Percentiles rank a stretch among this genome's conserved stretches.
Evolutionary conservation across 2,888 invertebrate genomes (phyloP).

Genomic region (Tinea trinotella): DNA sequence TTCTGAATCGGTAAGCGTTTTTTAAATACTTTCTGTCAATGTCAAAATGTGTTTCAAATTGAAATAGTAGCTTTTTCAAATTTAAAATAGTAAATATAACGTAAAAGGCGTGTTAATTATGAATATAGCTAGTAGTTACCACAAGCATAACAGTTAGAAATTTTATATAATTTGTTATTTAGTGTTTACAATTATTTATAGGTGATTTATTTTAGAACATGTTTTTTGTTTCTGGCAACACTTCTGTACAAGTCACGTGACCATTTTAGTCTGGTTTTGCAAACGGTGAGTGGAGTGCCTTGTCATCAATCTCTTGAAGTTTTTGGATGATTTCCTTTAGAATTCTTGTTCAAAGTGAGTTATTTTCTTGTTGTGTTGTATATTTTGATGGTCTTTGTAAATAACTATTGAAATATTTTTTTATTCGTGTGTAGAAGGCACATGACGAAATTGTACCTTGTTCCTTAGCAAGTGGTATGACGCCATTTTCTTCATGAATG

Average conservation of each 20-base stretch:
- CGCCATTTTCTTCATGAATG: conserved; percentile 74
- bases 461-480: conserved; percentile 72
- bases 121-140: too few species aligned
- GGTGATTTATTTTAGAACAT: too few species aligned
- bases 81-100: too few species aligned
- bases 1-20: too few species aligned
- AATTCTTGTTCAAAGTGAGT: conserved; percentile 72
- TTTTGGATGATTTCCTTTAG: conserved; percentile 73
- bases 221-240: conserved; percentile 26
- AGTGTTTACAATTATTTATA: background rate
- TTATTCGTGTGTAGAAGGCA: conserved; percentile 24
- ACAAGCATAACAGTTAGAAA: too few species aligned
- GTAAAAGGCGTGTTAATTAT: too few species aligned
- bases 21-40: too few species aligned
- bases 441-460: conserved; percentile 70
- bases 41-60: too few species aligned
- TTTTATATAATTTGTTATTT: background rate
- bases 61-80: too few species aligned
- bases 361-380: conserved; percentile 37
- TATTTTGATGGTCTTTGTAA: conserved; percentile 32
- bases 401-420: conserved; percentile 40
- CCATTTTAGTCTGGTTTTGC: conserved; percentile 57
- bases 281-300: conserved; percentile 74
- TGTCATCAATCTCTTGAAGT: conserved; percentile 68
- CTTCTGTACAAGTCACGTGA: conserved; percentile 34